Percentiles rank a stretch among this genome's conserved stretches.
Conservation (phyloP, 1,140 invertebrate genomes). For the Hirudo medicinalis region DNA sequence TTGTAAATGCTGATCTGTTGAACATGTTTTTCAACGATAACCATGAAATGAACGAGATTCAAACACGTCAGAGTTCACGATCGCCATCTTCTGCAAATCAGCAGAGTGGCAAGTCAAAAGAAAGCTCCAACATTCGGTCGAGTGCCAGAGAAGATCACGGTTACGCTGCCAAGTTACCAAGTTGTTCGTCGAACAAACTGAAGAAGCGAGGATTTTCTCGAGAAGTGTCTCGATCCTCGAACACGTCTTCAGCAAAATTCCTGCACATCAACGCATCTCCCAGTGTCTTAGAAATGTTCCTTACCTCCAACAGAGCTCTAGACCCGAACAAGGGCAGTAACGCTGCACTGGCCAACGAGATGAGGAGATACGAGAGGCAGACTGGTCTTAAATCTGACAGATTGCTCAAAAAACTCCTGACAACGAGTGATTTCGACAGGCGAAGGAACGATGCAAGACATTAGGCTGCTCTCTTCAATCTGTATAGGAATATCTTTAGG, state of each 20-base stretch:
- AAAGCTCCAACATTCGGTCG: not conserved
- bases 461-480: too few species aligned
- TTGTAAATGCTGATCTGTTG: not conserved
- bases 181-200: not conserved
- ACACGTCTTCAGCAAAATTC: not conserved
- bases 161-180: not conserved
- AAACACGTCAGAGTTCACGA: not conserved
- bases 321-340: conserved; percentile 9
- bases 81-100: not conserved
- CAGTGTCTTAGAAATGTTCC: conserved; percentile 7
- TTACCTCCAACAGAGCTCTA: not conserved
- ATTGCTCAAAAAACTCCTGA: conserved; percentile 2
- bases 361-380: not conserved
- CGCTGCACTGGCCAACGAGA: not conserved
- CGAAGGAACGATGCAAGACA: not conserved
- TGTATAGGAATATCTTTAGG: too few species aligned
- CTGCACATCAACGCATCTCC: not conserved
- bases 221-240: not conserved
- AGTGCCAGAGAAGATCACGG: conserved; percentile 5
- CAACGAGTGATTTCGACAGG: not conserved
- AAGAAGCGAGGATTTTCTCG: not conserved
- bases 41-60: not conserved
- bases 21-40: not conserved
- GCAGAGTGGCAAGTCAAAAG: not conserved
- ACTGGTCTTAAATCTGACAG: not conserved